A percentile compares a stretch with the other conserved stretches of the same genome.
These are phyloP conservation scores for Trinectes maculatus DNA, from an alignment of 2,113 vertebrate genomes.

Conservation along the genomic window DNA sequence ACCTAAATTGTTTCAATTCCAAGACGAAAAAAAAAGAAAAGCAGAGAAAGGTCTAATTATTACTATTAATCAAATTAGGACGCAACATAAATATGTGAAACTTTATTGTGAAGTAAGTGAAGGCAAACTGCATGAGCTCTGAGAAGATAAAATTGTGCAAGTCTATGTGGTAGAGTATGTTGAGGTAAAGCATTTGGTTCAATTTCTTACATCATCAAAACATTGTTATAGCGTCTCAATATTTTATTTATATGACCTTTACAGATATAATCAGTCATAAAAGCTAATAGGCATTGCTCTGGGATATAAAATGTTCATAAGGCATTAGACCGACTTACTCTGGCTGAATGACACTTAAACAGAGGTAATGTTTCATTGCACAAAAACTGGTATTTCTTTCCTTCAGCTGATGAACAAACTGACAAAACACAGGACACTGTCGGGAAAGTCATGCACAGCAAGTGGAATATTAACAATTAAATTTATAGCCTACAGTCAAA, in stretches of 20 bases:
- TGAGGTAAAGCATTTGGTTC: neutral
- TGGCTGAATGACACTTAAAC: too few relatives aligned
- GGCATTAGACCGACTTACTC: too few relatives aligned
- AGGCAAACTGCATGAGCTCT: constrained; percentile 22
- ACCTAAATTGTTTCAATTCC: constrained; percentile 83
- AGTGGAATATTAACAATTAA: neutral
- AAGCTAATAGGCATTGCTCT: neutral
- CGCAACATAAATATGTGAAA: constrained; percentile 60
- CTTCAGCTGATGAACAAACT: constrained; percentile 1
- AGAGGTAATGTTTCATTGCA: neutral
- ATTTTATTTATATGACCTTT: neutral
- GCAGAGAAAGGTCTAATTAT: constrained; percentile 70
- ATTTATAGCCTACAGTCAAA: too few relatives aligned
- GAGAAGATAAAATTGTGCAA: constrained; percentile 15
- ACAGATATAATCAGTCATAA: constrained; percentile 7
- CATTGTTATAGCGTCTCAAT: too few relatives aligned
- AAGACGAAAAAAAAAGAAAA: constrained; percentile 60
- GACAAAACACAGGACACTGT: neutral
- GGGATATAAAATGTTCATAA: neutral
- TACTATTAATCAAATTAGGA: constrained; percentile 79
- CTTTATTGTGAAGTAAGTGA: constrained; percentile 41
- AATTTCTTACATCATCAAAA: neutral
- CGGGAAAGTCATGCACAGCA: neutral
- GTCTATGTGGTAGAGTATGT: neutral
- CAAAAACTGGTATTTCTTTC: neutral